These are phyloP conservation scores for Nomada lathburiana DNA, from an alignment of 2,888 invertebrate genomes.

Conservation along the genomic window DNA sequence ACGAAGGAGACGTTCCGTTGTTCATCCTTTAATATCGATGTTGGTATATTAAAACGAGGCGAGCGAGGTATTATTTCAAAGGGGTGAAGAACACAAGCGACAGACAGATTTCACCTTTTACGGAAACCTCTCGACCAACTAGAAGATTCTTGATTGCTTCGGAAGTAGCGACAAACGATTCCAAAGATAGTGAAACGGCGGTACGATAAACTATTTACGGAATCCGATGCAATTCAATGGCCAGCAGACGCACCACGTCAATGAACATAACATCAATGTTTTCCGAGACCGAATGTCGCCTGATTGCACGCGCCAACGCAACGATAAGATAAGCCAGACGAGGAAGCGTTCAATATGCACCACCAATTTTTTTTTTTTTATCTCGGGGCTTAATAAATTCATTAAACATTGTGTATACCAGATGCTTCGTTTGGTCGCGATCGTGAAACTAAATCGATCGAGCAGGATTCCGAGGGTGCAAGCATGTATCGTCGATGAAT, in stretches of 20 bases:
- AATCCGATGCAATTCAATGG: not conserved
- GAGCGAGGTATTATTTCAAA: no score
- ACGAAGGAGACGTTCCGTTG: constrained; percentile 3
- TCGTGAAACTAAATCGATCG: constrained; percentile 4
- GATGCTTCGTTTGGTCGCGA: not conserved
- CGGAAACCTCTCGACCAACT: no score
- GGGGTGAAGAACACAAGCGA: no score
- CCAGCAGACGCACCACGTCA: constrained; percentile 16
- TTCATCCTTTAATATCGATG: not conserved
- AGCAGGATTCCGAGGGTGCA: not conserved
- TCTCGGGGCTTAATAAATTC: constrained; percentile 8
- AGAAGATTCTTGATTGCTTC: no score
- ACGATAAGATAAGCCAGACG: constrained; percentile 63
- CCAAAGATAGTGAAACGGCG: no score
- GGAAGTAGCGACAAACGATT: no score
- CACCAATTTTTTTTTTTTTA: constrained; percentile 5
- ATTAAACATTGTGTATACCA: constrained; percentile 4
- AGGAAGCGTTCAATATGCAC: constrained; percentile 1
- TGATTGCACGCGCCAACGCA: constrained; percentile 21
- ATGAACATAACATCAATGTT: constrained; percentile 55
- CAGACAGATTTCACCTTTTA: no score
- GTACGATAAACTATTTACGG: no score
- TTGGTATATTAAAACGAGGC: not conserved
- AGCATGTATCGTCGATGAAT: constrained; percentile 29
- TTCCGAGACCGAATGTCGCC: constrained; percentile 54